Conservation (phyloP, 2,797 vertebrate genomes). For the Gymnothorax reevesii region DNA sequence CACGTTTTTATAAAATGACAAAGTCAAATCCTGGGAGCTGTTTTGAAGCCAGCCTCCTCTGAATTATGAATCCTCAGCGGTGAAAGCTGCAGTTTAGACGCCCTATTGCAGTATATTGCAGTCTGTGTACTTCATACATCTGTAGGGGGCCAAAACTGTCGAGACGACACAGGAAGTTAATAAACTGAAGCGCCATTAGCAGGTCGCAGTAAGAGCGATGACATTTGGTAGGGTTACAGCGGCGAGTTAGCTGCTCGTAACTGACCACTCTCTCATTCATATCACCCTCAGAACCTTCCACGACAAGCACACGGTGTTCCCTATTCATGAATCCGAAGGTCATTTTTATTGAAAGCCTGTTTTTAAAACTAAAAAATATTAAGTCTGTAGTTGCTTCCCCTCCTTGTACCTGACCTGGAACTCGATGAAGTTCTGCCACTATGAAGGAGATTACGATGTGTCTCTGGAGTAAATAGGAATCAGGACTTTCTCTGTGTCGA, state of each 20-base stretch:
- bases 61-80: no score
- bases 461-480: no score
- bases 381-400: background rate
- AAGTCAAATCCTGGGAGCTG: background rate
- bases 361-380: background rate
- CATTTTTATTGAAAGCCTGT: no score
- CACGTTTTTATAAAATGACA: background rate
- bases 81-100: background rate
- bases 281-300: background rate
- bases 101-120: background rate
- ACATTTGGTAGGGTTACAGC: background rate
- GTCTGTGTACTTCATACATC: no score
- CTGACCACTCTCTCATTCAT: background rate
- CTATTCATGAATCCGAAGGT: background rate
- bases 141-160: no score
- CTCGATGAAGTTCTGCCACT: no score
- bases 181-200: background rate
- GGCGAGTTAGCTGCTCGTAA: background rate
- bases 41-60: no score
- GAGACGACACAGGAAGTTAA: background rate
- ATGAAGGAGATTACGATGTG: no score
- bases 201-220: background rate
- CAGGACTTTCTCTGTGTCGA: no score
- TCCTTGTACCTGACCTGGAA: no score
- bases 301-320: background rate